Evolutionary conservation across 1,140 invertebrate genomes (phyloP).

Genomic region (Diorhabda carinulata): DNA sequence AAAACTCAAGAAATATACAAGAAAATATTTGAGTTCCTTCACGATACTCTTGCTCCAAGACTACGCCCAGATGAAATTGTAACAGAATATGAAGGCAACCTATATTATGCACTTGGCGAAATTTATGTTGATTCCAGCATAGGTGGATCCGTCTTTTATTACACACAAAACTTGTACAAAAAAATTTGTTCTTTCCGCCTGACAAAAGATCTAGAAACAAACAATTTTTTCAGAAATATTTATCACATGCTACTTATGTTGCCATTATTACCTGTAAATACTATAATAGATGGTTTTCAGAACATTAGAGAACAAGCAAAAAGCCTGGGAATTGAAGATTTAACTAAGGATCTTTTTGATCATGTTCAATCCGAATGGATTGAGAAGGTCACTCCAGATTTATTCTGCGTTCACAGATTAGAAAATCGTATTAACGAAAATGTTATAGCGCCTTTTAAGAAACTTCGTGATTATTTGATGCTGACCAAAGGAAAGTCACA

Average conservation of each 20-base stretch:
- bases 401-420: conserved; percentile 40
- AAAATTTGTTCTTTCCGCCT: conserved; percentile 39
- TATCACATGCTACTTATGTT: conserved; percentile 43
- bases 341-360: conserved; percentile 31
- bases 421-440: conserved; percentile 44
- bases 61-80: conserved; percentile 40
- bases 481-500: conserved; percentile 33
- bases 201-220: conserved; percentile 37
- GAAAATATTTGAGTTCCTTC: conserved; percentile 36
- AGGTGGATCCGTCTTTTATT: conserved; percentile 42
- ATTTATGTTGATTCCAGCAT: conserved; percentile 39
- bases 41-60: conserved; percentile 33
- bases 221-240: conserved; percentile 38
- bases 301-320: conserved; percentile 38
- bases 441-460: conserved; percentile 41
- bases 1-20: conserved; percentile 39
- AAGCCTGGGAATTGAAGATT: conserved; percentile 23
- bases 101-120: conserved; percentile 41
- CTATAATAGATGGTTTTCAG: conserved; percentile 37
- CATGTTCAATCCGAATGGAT: conserved; percentile 40
- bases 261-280: conserved; percentile 41
- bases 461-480: conserved; percentile 38
- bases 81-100: conserved; percentile 39
- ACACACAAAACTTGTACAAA: conserved; percentile 42
- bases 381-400: conserved; percentile 37